A percentile compares a stretch with the other conserved stretches of the same genome.
Conservation (phyloP, 2,113 vertebrate species). For the Tonatia bakeri region DNA sequence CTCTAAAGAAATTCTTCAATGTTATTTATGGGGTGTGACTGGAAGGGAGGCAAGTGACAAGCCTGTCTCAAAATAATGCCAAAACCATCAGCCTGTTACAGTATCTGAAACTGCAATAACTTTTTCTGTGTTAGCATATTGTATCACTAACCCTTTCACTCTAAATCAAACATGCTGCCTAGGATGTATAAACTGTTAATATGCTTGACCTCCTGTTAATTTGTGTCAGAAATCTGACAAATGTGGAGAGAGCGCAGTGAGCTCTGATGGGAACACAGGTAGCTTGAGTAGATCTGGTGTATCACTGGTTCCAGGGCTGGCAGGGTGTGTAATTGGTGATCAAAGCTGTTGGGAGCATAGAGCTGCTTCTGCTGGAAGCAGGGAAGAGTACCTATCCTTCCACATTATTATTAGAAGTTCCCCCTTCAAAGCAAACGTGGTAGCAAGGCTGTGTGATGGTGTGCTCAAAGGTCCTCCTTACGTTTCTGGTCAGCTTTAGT, state of each 20-base stretch:
- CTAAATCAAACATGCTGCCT: not conserved
- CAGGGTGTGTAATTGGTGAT: not conserved
- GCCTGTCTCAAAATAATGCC: conserved; percentile 19
- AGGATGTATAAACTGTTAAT: not conserved
- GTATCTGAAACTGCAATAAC: not conserved
- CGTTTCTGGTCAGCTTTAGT: not conserved
- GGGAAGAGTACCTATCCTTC: not conserved
- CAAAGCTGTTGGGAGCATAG: not conserved
- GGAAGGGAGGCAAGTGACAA: not conserved
- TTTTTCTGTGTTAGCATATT: conserved; percentile 17
- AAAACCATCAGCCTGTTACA: not conserved
- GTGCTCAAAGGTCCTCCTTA: not conserved
- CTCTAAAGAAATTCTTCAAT: not conserved
- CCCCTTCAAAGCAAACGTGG: not conserved
- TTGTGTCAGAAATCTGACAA: conserved; percentile 27
- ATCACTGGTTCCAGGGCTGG: not conserved
- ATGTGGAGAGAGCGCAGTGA: not conserved
- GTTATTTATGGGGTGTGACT: not conserved
- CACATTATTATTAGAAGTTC: not conserved
- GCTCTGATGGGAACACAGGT: not conserved
- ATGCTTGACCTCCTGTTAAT: conserved; percentile 21
- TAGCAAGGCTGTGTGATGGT: not conserved
- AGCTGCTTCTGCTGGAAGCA: not conserved
- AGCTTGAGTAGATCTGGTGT: not conserved
- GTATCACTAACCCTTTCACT: not conserved